A percentile compares a stretch with the other conserved stretches of the same genome.
Evolutionary conservation across 1,140 invertebrate genomes (phyloP).

Genomic region (Lordiphosa collinella): DNA sequence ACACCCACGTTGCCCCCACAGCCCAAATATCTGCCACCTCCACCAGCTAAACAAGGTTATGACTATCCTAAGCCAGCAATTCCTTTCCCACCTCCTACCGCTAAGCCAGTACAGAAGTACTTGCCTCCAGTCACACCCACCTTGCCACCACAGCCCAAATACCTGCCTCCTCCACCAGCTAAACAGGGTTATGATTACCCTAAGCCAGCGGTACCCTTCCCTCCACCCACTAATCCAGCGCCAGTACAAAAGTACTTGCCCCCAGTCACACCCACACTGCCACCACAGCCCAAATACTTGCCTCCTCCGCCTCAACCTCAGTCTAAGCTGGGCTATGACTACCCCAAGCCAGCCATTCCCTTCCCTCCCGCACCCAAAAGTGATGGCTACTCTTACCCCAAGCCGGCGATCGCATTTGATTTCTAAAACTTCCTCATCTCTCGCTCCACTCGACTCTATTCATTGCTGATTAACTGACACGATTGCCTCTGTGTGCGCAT

Average conservation of each 20-base stretch:
- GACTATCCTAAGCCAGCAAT: constrained; percentile 55
- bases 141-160: constrained; percentile 33
- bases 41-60: constrained; percentile 40
- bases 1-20: constrained; percentile 31
- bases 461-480: constrained; percentile 61
- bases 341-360: constrained; percentile 37
- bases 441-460: constrained; percentile 8
- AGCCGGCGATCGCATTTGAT: constrained; percentile 56
- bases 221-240: constrained; percentile 26
- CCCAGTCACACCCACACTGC: constrained; percentile 16
- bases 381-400: constrained; percentile 59
- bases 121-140: constrained; percentile 24
- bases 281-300: constrained; percentile 20
- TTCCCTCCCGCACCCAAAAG: constrained; percentile 39
- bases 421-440: constrained; percentile 29
- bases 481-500: constrained; percentile 69
- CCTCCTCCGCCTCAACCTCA: constrained; percentile 7
- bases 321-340: constrained; percentile 18
- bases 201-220: constrained; percentile 55
- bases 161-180: constrained; percentile 31
- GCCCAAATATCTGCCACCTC: constrained; percentile 35
- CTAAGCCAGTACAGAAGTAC: constrained; percentile 28
- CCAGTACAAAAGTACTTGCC: constrained; percentile 24
- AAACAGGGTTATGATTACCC: constrained; percentile 53
- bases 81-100: constrained; percentile 45